A percentile compares a stretch with the other conserved stretches of the same genome.
These are phyloP conservation scores for Metopia argyrocephala DNA, from an alignment of 2,888 invertebrate species.

Conservation along the genomic window DNA sequence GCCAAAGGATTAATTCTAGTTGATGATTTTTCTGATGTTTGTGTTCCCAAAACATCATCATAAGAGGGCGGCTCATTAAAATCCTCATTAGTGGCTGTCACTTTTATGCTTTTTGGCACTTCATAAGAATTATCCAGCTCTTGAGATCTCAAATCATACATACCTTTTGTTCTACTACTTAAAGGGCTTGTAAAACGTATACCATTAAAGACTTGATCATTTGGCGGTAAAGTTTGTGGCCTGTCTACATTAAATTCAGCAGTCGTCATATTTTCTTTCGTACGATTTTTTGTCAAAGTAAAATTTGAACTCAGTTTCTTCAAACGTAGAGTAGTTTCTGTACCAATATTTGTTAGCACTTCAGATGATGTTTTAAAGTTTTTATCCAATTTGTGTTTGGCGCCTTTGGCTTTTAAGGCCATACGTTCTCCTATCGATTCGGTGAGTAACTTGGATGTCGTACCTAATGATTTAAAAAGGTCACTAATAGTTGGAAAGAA, in stretches of 20 bases:
- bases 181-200: slow-evolving; percentile 77
- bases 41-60: slow-evolving; percentile 70
- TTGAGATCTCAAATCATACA: slow-evolving; percentile 69
- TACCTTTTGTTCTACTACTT: slow-evolving; percentile 71
- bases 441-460: slow-evolving; percentile 76
- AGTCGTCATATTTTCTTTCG: slow-evolving; percentile 51
- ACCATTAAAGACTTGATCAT: slow-evolving; percentile 76
- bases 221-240: slow-evolving; percentile 76
- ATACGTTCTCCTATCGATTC: slow-evolving; percentile 78
- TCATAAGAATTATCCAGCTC: slow-evolving; percentile 73
- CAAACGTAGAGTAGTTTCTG: slow-evolving; percentile 73
- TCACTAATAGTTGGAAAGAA: slow-evolving; percentile 70
- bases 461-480: slow-evolving; percentile 76
- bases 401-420: slow-evolving; percentile 75
- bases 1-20: slow-evolving; percentile 68
- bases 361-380: slow-evolving; percentile 76
- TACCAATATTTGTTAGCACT: slow-evolving; percentile 71
- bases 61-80: slow-evolving; percentile 73
- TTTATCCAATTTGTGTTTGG: slow-evolving; percentile 76
- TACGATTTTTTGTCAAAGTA: slow-evolving; percentile 67
- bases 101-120: slow-evolving; percentile 72
- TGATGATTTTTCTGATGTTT: slow-evolving; percentile 42
- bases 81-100: slow-evolving; percentile 62
- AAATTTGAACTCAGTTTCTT: slow-evolving; percentile 75
- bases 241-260: slow-evolving; percentile 71